Evolutionary conservation across 2,797 vertebrate genomes (phyloP).

Genomic region (Argyrosomus regius): DNA sequence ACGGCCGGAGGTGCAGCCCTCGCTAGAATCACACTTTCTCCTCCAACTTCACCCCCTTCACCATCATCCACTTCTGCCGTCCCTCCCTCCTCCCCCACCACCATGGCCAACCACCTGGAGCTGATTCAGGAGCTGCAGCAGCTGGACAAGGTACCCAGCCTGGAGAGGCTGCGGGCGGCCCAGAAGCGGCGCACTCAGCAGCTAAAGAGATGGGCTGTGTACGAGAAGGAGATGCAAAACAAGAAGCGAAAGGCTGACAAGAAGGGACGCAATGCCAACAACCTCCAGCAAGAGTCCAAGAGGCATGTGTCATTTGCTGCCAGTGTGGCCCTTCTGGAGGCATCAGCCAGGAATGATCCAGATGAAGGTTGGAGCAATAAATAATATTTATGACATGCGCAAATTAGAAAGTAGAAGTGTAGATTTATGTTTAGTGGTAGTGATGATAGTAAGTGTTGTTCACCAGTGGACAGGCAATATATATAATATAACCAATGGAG

Average conservation of each 20-base stretch:
- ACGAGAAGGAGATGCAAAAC: constrained; percentile 97
- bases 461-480: background rate
- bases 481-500: background rate
- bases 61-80: constrained; percentile 34
- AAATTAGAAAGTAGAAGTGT: constrained; percentile 5
- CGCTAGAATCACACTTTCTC: constrained; percentile 59
- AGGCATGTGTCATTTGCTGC: constrained; percentile 94
- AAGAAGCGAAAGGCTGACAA: constrained; percentile 94
- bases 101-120: constrained; percentile 96
- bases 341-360: constrained; percentile 93
- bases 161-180: constrained; percentile 94
- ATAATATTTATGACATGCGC: constrained; percentile 13
- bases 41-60: background rate
- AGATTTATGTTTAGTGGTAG: constrained; percentile 9
- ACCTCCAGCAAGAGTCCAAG: constrained; percentile 70
- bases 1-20: constrained; percentile 75
- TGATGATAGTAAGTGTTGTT: background rate
- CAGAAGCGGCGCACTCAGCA: constrained; percentile 96
- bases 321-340: constrained; percentile 94
- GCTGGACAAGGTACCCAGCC: constrained; percentile 95
- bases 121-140: constrained; percentile 96
- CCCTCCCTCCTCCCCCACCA: background rate
- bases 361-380: constrained; percentile 91
- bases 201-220: constrained; percentile 96
- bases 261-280: constrained; percentile 81